Conservation (phyloP, 2,113 vertebrate species). For the Epinephelus cyanopodus region DNA sequence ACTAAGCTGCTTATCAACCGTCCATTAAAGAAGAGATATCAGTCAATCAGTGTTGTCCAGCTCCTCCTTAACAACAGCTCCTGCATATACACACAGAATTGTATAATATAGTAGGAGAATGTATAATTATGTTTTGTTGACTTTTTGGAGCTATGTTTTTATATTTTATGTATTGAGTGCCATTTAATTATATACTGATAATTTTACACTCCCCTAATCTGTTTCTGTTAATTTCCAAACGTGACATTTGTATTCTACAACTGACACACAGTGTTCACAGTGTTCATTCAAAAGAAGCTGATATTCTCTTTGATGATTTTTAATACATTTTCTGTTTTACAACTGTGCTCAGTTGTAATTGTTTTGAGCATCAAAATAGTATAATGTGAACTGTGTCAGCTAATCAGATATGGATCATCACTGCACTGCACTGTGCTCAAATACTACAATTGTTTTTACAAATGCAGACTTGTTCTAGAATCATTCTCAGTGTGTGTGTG, state of each 20-base stretch:
- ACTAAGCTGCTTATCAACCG: conserved; percentile 21
- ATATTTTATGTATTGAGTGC: not conserved
- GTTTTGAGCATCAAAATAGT: too few relatives aligned
- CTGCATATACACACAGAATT: too few relatives aligned
- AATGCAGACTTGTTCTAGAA: conserved; percentile 14
- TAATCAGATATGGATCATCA: not conserved
- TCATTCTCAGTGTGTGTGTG: conserved; percentile 25
- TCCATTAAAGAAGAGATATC: conserved; percentile 9
- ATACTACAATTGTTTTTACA: conserved; percentile 15
- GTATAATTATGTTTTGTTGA: not conserved
- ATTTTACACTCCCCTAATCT: not conserved
- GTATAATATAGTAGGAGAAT: not conserved
- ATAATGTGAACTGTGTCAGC: not conserved
- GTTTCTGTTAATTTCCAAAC: not conserved
- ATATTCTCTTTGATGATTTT: not conserved
- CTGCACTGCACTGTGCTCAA: not conserved
- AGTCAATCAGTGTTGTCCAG: conserved; percentile 3
- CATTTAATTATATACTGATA: not conserved
- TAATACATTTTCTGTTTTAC: not conserved
- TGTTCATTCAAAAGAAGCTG: not conserved
- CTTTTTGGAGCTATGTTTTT: not conserved
- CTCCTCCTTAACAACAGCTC: too few relatives aligned
- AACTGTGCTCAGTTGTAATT: not conserved
- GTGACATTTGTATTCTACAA: not conserved
- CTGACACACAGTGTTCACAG: too few relatives aligned